These are phyloP conservation scores for Connochaetes taurinus DNA, from an alignment of 2,113 vertebrate species.

Conservation along the genomic window DNA sequence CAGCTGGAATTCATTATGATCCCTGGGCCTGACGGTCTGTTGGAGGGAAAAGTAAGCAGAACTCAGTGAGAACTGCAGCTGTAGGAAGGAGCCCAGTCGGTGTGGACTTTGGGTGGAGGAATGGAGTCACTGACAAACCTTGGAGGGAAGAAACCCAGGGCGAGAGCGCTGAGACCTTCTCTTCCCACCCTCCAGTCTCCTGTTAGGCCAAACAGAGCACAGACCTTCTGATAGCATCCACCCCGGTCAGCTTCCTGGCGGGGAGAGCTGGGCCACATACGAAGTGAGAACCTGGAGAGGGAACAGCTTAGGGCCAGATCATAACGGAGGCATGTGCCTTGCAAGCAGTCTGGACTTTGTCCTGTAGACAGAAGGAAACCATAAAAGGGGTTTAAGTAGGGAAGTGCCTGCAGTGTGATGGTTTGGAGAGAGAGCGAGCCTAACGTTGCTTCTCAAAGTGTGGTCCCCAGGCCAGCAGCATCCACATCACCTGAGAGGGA, in stretches of 20 bases:
- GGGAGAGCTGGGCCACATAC: not conserved
- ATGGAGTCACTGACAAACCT: not conserved
- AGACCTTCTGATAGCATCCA: not conserved
- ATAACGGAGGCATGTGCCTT: not conserved
- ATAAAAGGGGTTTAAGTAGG: not conserved
- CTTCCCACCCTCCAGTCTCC: not conserved
- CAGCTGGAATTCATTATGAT: not conserved
- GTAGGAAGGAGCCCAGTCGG: not conserved
- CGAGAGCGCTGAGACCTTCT: not conserved
- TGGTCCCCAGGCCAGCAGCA: not conserved
- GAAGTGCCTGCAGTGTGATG: not conserved
- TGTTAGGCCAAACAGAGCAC: not conserved
- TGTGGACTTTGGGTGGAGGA: not conserved
- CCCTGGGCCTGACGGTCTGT: no score
- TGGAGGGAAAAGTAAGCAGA: not conserved
- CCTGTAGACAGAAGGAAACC: conserved; percentile 40
- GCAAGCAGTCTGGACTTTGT: conserved; percentile 54
- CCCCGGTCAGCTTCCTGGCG: not conserved
- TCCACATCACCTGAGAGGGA: not conserved
- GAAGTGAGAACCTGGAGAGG: not conserved
- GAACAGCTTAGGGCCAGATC: not conserved
- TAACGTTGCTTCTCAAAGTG: not conserved
- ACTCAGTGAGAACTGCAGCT: not conserved
- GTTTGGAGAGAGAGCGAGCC: not conserved
- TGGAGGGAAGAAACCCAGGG: not conserved